Percentiles rank a stretch among this genome's conserved stretches.
Evolutionary conservation across 2,888 invertebrate genomes (phyloP).

Genomic region (Philonicus albiceps): DNA sequence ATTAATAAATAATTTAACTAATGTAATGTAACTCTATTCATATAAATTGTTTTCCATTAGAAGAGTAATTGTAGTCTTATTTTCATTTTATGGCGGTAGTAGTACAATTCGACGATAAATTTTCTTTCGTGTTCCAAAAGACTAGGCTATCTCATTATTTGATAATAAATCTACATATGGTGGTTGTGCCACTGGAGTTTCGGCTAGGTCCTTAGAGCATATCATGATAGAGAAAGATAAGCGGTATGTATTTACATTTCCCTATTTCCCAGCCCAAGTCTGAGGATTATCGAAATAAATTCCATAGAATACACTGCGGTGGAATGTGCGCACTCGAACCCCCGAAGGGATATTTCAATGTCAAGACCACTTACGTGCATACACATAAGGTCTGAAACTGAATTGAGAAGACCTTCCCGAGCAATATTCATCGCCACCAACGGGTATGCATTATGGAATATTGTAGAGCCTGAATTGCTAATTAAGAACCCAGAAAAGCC

Average conservation of each 20-base stretch:
- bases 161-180: background rate
- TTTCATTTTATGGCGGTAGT: background rate
- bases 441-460: background rate
- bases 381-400: background rate
- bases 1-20: no score
- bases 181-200: background rate
- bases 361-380: background rate
- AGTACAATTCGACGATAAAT: background rate
- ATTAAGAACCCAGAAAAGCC: constrained; percentile 25
- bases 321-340: background rate
- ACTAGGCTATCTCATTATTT: background rate
- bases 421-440: background rate
- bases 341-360: background rate
- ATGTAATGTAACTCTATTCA: no score
- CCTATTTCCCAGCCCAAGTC: background rate
- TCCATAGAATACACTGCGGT: background rate
- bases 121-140: background rate
- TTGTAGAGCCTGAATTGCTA: constrained; percentile 18
- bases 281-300: background rate
- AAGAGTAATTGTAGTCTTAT: background rate
- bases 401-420: background rate
- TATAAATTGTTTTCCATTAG: background rate
- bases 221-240: background rate
- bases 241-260: background rate
- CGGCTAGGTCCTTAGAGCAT: background rate